A percentile compares a stretch with the other conserved stretches of the same genome.
Evolutionary conservation across 2,888 invertebrate species (phyloP).

Genomic region (Cheilosia scutellata): DNA sequence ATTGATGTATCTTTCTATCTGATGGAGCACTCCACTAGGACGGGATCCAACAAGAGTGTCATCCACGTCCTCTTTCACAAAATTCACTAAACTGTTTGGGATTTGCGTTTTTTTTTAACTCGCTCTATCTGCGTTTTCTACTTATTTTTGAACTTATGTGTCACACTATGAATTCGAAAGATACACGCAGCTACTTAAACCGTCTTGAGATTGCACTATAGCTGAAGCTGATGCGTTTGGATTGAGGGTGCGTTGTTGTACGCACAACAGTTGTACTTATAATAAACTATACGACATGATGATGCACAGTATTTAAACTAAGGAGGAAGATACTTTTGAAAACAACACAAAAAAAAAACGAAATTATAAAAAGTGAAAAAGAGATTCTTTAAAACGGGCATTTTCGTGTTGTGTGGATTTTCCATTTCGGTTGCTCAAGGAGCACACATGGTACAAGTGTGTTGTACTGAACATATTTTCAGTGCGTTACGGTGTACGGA

Average conservation of each 20-base stretch:
- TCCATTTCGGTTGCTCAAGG: slow-evolving; percentile 61
- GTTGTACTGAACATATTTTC: slow-evolving; percentile 75
- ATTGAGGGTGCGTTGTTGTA: slow-evolving; percentile 79
- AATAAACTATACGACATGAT: slow-evolving; percentile 81
- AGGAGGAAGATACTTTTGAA: slow-evolving; percentile 70
- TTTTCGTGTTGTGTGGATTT: slow-evolving; percentile 69
- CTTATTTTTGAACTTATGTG: slow-evolving; percentile 75
- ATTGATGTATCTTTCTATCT: slow-evolving; percentile 74
- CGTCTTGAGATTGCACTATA: slow-evolving; percentile 33
- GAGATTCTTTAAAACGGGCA: slow-evolving; percentile 66
- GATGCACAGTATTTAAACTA: slow-evolving; percentile 82
- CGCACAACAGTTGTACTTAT: slow-evolving; percentile 81
- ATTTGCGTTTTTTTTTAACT: slow-evolving; percentile 49
- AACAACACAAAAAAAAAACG: slow-evolving; percentile 1
- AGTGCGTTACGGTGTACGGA: slow-evolving; percentile 55
- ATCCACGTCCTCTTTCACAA: slow-evolving; percentile 44
- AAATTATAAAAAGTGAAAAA: background rate
- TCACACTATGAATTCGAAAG: slow-evolving; percentile 52
- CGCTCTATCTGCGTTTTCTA: slow-evolving; percentile 65
- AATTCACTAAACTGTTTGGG: slow-evolving; percentile 58
- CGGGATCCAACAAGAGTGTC: slow-evolving; percentile 36
- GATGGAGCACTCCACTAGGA: slow-evolving; percentile 66
- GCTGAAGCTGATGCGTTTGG: slow-evolving; percentile 16
- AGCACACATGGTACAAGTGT: slow-evolving; percentile 83
- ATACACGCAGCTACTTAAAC: slow-evolving; percentile 49